phyloP scores from a whole-genome alignment of 2,888 invertebrate genomes.

The Lumbricus terrestris region DNA sequence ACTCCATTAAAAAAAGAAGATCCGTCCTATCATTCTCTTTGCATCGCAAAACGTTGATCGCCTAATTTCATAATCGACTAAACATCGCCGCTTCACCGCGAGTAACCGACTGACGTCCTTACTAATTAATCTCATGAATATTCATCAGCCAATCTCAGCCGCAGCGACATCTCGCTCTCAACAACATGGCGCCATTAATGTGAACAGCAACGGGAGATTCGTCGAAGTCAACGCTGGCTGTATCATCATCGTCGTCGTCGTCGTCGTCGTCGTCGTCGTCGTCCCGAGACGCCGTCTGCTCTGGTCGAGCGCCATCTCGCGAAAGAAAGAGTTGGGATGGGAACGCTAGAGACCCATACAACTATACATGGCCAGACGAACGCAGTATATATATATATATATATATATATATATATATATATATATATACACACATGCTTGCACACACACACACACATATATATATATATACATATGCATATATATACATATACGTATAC shows the following conservation, averaged over 20 bases:
- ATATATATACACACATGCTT: neutral
- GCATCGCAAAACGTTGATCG: neutral
- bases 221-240: neutral
- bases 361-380: neutral
- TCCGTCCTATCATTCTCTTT: too few species aligned
- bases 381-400: neutral
- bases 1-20: too few species aligned
- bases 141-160: neutral
- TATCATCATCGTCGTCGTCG: too few species aligned
- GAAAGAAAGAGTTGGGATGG: neutral
- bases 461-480: neutral
- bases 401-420: neutral
- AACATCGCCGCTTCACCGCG: neutral
- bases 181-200: neutral
- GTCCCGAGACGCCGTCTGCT: too few species aligned
- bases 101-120: neutral
- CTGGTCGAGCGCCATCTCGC: neutral
- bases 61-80: neutral
- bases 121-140: constrained; percentile 3
- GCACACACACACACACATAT: neutral
- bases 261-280: too few species aligned
- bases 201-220: too few species aligned
- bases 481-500: neutral
- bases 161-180: too few species aligned
- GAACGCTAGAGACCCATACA: neutral